Evolutionary conservation across 2,113 vertebrate genomes (phyloP), one percentile per base, ranked within the genome.

Genomic region (Suncus etruscus): DNA sequence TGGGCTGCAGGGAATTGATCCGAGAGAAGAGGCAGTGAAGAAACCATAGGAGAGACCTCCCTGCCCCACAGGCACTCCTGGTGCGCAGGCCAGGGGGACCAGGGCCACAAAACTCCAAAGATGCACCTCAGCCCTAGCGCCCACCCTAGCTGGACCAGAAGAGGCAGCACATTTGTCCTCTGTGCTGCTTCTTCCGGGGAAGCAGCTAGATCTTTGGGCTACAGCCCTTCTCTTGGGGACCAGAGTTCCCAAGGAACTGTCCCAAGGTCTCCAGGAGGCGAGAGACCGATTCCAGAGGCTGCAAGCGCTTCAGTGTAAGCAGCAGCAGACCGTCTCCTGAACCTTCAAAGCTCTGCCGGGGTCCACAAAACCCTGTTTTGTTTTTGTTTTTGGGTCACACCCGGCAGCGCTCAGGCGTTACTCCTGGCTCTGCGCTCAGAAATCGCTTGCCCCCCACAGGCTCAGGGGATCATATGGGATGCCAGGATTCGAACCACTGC

Each of bases 1-100:
- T 97, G 0, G 99, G 99, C 99, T 99, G 86, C 1, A 29, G 32
- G 2, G n/a, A 31, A 18, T 54, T 11, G 45, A 8, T 29, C 68
- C 18, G 12, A 87, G 70, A 69, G 3, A 75, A 48, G 10, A 90
- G 51, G 68, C 1, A 24, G 47, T 95, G 32, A 94, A 79, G 77
- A 86, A 84, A 70, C 18, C 66, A 50, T 0, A 87, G 66, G 47
- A 93, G 88, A 39, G 66, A 48, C 16, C 20, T 50, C 15, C 39
- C 39, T 5, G 39, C 61, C 27, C 48, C 24, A 66, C 29, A 61
- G 39, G 77, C 39, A 32, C 8, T 47, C 27, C 77, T 48, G 54
- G 68, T 25, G 25, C 2, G 1, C 0, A 47, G 32, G 39, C 54
- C 77, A 69, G 83, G 31, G 29, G 7, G 39, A 61, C 48, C 29